Evolutionary conservation across 2,113 vertebrate genomes (phyloP).

Genomic region (Panurus biarmicus): DNA sequence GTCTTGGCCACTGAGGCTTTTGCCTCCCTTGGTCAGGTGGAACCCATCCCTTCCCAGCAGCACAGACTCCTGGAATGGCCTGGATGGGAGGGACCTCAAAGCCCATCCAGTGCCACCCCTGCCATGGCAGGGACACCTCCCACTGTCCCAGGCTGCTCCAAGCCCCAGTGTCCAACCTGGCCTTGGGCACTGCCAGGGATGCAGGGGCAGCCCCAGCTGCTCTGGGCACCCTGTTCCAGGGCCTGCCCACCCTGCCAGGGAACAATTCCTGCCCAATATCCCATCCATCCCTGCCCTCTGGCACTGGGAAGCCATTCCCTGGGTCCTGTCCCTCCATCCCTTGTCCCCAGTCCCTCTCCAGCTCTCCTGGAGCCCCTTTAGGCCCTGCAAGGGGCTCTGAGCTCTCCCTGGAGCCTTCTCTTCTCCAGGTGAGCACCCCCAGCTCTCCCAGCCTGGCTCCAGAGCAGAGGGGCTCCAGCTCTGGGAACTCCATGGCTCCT

Average conservation of each 20-base stretch:
- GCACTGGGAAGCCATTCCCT: background rate
- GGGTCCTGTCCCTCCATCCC: background rate
- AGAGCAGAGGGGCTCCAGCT: background rate
- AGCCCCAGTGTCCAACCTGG: background rate
- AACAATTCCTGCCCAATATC: background rate
- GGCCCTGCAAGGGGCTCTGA: background rate
- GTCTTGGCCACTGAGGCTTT: background rate
- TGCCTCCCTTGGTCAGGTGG: background rate
- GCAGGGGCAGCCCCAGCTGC: background rate
- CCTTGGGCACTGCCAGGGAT: background rate
- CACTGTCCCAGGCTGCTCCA: background rate
- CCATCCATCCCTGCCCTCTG: background rate
- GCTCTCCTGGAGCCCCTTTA: background rate
- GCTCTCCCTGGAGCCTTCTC: background rate
- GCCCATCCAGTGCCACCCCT: accelerated
- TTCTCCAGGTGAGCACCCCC: background rate
- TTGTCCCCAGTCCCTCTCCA: background rate
- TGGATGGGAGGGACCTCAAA: background rate
- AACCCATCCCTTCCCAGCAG: background rate
- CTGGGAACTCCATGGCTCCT: background rate
- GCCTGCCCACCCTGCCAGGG: background rate
- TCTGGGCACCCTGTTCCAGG: background rate
- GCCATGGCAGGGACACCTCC: background rate
- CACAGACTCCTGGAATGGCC: background rate
- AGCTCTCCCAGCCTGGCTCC: background rate